Conservation (phyloP, 2,113 vertebrate species). For the Ceyx margarethae region DNA sequence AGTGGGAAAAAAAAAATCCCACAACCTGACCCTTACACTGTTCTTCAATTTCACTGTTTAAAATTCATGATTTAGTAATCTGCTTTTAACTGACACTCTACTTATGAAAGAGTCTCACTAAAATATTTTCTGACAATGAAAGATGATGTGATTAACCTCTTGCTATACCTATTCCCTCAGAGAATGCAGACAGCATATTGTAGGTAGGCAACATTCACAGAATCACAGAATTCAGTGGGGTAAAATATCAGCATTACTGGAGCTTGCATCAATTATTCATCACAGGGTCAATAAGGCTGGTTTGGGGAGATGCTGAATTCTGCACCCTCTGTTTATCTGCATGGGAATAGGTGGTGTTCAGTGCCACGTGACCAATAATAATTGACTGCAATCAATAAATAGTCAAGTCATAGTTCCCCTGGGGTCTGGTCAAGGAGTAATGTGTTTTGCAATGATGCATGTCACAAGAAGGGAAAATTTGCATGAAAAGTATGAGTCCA, state of each 20-base stretch:
- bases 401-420: neutral
- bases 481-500: neutral
- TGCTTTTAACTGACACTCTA: neutral
- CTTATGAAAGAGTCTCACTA: neutral
- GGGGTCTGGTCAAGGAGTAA: neutral
- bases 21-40: neutral
- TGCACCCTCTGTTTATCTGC: neutral
- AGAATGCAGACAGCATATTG: neutral
- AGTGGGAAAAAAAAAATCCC: neutral
- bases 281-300: neutral
- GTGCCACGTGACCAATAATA: neutral
- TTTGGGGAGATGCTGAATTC: neutral
- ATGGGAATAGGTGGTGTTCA: neutral
- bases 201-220: neutral
- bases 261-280: neutral
- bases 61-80: neutral
- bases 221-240: too few relatives aligned
- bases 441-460: neutral
- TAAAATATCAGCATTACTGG: neutral
- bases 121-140: slow-evolving; percentile 31
- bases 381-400: neutral
- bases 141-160: slow-evolving; percentile 4
- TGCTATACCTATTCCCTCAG: neutral
- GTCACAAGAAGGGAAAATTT: neutral
- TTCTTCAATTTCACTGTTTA: neutral